Conservation (phyloP, 2,797 vertebrate species). For the Centropyge bicolor region DNA sequence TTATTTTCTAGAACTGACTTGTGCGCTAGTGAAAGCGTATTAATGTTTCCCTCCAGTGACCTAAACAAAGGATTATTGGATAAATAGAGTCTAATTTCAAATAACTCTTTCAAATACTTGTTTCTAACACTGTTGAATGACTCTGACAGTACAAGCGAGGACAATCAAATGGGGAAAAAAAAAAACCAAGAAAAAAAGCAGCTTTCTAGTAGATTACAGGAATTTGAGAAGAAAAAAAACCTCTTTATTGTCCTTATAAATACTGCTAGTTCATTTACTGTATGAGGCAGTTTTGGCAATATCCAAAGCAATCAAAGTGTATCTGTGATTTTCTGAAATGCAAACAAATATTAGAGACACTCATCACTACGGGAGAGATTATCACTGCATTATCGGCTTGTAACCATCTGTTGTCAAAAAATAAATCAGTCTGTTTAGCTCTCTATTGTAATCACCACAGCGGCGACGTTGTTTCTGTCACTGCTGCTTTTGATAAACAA, state of each 20-base stretch:
- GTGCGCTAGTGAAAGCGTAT: not conserved
- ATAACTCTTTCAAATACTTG: not conserved
- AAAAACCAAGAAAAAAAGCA: not conserved
- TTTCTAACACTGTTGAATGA: constrained; percentile 31
- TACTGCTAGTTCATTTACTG: constrained; percentile 38
- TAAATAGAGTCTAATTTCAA: constrained; percentile 8
- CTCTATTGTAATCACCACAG: constrained; percentile 46
- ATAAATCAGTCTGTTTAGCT: constrained; percentile 42
- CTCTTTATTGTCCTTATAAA: constrained; percentile 39
- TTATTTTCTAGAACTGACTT: constrained; percentile 6
- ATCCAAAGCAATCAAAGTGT: constrained; percentile 37
- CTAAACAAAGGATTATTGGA: constrained; percentile 11
- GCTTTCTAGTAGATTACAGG: constrained; percentile 38
- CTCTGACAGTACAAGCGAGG: constrained; percentile 19
- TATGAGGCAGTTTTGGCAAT: constrained; percentile 43
- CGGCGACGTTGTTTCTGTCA: constrained; percentile 42
- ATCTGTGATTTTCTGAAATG: constrained; percentile 59
- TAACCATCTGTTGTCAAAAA: constrained; percentile 65
- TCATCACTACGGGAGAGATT: constrained; percentile 51
- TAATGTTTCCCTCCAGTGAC: constrained; percentile 20
- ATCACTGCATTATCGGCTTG: constrained; percentile 52
- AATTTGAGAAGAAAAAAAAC: constrained; percentile 21
- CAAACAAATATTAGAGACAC: constrained; percentile 58
- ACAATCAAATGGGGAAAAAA: constrained; percentile 13
- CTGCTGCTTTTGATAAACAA: constrained; percentile 61